phyloP scores from a whole-genome alignment of 1,140 invertebrate genomes.

The Trichonephila inaurata region DNA sequence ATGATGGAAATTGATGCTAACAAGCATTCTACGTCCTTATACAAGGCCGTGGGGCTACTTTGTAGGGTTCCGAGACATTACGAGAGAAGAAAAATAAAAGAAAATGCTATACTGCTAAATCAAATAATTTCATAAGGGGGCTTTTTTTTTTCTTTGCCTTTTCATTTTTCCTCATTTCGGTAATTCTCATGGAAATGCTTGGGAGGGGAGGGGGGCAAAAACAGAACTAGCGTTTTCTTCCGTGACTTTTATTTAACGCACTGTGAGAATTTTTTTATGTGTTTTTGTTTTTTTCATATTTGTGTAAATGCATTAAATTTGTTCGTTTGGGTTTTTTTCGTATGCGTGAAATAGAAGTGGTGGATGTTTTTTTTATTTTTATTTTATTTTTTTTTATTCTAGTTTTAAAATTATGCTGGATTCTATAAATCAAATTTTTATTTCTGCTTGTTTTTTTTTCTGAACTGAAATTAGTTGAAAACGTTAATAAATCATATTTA shows the following conservation, averaged over 20 bases:
- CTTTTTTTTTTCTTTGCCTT: background rate
- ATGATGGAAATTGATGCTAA: conserved; percentile 60
- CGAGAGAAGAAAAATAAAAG: background rate
- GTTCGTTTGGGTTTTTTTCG: too few relatives aligned
- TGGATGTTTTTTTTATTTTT: too few relatives aligned
- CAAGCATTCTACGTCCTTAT: conserved; percentile 5
- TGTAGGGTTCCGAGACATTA: background rate
- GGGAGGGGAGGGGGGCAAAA: background rate
- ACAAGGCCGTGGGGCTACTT: background rate
- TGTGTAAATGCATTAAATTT: background rate
- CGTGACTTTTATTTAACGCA: too few relatives aligned
- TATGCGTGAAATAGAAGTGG: too few relatives aligned
- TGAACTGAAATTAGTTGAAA: too few relatives aligned
- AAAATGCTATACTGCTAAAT: conserved; percentile 6
- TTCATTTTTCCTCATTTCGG: background rate
- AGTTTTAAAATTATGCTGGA: too few relatives aligned
- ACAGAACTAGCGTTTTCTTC: background rate
- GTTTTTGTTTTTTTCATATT: background rate
- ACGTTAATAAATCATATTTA: too few relatives aligned
- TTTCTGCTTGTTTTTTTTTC: too few relatives aligned
- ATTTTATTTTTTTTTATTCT: too few relatives aligned
- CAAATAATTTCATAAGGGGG: conserved; percentile 50
- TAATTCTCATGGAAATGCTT: background rate
- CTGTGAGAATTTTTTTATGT: too few relatives aligned
- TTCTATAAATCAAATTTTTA: too few relatives aligned